These are phyloP conservation scores for Icerya purchasi DNA, from an alignment of 2,888 invertebrate genomes.

Conservation along the genomic window DNA sequence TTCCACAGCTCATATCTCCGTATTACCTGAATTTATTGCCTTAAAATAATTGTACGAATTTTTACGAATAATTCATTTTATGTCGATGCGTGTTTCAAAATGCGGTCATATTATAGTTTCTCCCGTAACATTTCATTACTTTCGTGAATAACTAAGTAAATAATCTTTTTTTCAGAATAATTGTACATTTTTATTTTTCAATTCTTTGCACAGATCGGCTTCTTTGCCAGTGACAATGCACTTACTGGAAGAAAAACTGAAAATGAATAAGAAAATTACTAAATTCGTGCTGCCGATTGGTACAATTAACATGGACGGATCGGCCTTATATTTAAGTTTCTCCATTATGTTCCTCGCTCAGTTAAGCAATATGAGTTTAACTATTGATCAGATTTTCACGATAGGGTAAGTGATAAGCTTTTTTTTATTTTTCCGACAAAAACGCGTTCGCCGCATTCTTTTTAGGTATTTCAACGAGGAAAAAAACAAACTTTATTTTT, in stretches of 20 bases:
- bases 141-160: too few relatives aligned
- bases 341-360: conserved; percentile 72
- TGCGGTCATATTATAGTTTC: too few relatives aligned
- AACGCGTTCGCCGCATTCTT: too few relatives aligned
- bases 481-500: too few relatives aligned
- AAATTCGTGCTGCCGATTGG: conserved; percentile 77
- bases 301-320: conserved; percentile 83
- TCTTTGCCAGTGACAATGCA: conserved; percentile 64
- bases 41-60: too few relatives aligned
- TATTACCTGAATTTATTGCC: too few relatives aligned
- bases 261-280: conserved; percentile 58
- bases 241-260: conserved; percentile 61
- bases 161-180: not conserved
- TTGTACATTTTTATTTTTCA: not conserved
- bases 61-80: too few relatives aligned
- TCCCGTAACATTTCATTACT: too few relatives aligned
- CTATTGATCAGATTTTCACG: conserved; percentile 64
- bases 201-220: conserved; percentile 40
- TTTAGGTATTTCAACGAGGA: too few relatives aligned
- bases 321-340: conserved; percentile 67
- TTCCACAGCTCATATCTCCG: too few relatives aligned
- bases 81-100: too few relatives aligned
- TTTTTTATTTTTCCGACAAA: too few relatives aligned
- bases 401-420: conserved; percentile 75
- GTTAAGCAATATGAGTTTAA: conserved; percentile 60